Percentiles rank a stretch among this genome's conserved stretches.
Evolutionary conservation across 2,113 vertebrate species (phyloP).

Genomic region (Galbula dea): DNA sequence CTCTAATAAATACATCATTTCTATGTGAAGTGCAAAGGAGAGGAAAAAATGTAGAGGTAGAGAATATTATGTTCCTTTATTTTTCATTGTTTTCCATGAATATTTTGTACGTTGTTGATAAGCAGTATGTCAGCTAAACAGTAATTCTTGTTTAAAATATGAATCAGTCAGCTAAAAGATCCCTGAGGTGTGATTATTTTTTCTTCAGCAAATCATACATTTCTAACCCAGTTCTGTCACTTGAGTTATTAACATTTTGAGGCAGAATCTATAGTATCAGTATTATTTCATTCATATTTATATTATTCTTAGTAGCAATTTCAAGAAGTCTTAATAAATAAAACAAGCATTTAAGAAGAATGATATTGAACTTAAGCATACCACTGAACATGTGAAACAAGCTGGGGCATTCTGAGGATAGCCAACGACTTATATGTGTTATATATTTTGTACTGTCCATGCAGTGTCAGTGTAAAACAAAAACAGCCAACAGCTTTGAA

Average conservation of each 20-base stretch:
- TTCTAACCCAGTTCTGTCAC: constrained; percentile 25
- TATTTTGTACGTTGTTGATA: neutral
- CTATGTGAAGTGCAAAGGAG: neutral
- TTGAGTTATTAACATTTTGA: neutral
- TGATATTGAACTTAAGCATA: neutral
- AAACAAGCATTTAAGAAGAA: neutral
- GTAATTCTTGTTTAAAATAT: neutral
- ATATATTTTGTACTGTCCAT: neutral
- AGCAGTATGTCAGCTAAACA: neutral
- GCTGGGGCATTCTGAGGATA: neutral
- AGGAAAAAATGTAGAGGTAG: neutral
- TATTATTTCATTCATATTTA: neutral
- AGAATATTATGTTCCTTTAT: neutral
- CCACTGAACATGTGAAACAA: neutral
- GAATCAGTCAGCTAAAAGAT: neutral
- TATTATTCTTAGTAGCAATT: neutral
- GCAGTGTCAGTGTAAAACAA: neutral
- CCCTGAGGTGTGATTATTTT: neutral
- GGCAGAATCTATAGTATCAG: neutral
- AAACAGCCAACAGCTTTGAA: neutral
- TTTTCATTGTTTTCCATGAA: neutral
- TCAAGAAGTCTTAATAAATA: neutral
- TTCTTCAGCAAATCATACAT: neutral
- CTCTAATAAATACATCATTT: neutral
- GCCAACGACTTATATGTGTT: neutral